Conservation (phyloP, 2,888 invertebrate genomes). For the Agriopis marginaria region DNA sequence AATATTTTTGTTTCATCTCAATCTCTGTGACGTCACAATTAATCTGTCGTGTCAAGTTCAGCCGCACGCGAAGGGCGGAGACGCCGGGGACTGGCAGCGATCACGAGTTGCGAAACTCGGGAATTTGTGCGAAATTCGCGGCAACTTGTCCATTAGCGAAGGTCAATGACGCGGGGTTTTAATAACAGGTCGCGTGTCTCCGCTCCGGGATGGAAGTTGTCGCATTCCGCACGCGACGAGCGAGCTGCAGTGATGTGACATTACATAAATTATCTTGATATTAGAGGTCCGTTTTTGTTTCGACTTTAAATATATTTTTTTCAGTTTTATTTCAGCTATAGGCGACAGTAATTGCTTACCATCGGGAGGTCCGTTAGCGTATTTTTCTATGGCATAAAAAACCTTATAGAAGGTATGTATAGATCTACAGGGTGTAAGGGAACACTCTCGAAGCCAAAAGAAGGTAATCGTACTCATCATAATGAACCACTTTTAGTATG, state of each 20-base stretch:
- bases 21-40: slow-evolving; percentile 2
- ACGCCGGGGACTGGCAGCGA: slow-evolving; percentile 17
- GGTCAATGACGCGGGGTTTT: slow-evolving; percentile 29
- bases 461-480: no score
- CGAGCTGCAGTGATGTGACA: background rate
- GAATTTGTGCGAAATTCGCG: background rate
- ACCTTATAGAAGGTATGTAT: no score
- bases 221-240: slow-evolving; percentile 1
- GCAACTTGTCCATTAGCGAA: slow-evolving; percentile 30
- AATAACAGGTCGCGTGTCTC: background rate
- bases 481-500: no score
- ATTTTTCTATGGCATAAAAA: no score
- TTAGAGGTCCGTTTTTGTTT: no score
- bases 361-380: no score
- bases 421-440: no score
- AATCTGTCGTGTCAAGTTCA: slow-evolving; percentile 14
- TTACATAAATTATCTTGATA: no score
- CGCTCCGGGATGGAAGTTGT: background rate
- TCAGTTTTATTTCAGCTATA: no score
- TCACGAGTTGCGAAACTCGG: slow-evolving; percentile 17
- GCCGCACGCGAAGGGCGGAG: slow-evolving; percentile 6
- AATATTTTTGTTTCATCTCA: background rate
- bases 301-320: no score
- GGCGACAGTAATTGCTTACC: no score
- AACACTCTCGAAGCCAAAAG: no score